Base-by-base conservation (phyloP, 2,113 vertebrate species). In the Oxyura jamaicensis region DNA sequence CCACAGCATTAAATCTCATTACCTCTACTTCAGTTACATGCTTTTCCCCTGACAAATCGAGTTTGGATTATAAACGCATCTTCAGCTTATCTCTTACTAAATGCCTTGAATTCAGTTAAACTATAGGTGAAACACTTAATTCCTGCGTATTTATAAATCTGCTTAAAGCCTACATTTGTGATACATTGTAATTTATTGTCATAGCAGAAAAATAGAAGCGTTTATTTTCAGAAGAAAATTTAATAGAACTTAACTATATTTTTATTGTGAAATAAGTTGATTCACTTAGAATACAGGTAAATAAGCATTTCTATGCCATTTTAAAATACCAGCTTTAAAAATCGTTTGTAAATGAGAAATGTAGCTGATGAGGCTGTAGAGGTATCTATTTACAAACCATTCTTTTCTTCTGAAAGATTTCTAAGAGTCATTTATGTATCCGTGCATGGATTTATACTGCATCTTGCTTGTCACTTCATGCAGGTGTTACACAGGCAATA, bases 171-270 rank as follows among this genome's bases (percentile, higher is more conserved):
- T 87, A 83, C 91, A 90, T 85, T 93, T 93, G 86, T 96, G 91
- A 90, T 95, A 94, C 63, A 12, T 80, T 95, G 84, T 91, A 95
- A 94, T 88, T 95, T 95, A 94, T 91, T 95, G 91, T 78, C 92
- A 91, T 82, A 96, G 93, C 82, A 90, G 85, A 93, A 82, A 90
- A 88, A 96, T 95, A 96, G 95, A 96, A 96, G 41, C 81, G 46
- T 95, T 95, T 96, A 96, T 96, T 97, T 97, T 95, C 94, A 92
- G 73, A 97, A 96, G 90, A 96, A 93, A 95, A 94, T 97, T 96
- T 97, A 96, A 95, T 95, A 97, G 97, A 95, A 77, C 95, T 96
- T 86, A 96, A 93, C 86, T 97, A 96, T 96, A 95, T 97, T 97
- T 97, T 94, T 96, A 96, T 95, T 66, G 91, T 95, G 75, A 91